phyloP scores from a whole-genome alignment of 2,888 invertebrate species.

The Caenorhabditis sulstoni region DNA sequence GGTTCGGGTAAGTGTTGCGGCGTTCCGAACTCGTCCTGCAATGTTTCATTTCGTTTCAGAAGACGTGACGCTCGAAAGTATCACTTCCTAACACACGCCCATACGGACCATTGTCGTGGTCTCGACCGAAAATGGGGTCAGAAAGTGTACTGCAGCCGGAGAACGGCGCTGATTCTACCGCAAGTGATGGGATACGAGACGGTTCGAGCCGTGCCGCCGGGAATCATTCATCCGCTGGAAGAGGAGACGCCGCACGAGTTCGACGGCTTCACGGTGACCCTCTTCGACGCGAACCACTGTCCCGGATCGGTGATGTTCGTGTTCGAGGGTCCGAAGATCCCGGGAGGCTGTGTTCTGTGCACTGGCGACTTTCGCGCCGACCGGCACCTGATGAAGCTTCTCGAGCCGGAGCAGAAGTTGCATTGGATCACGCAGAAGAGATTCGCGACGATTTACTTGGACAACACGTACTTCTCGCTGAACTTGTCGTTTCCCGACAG shows the following conservation, averaged over 20 bases:
- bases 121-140: conserved; percentile 6
- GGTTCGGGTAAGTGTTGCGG: conserved; percentile 15
- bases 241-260: conserved; percentile 4
- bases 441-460: conserved; percentile 30
- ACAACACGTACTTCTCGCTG: conserved; percentile 39
- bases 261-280: conserved; percentile 24
- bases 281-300: conserved; percentile 36
- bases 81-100: conserved; percentile 34
- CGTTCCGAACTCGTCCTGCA: too few species aligned
- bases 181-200: conserved; percentile 16
- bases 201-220: conserved; percentile 1
- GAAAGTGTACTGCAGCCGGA: conserved; percentile 27
- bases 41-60: conserved; percentile 26
- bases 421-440: background rate
- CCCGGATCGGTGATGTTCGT: conserved; percentile 45
- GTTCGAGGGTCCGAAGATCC: conserved; percentile 25
- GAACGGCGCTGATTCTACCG: conserved; percentile 25
- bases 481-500: conserved; percentile 12
- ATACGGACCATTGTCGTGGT: conserved; percentile 23
- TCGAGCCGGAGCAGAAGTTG: conserved; percentile 2
- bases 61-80: conserved; percentile 8
- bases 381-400: background rate
- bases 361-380: conserved; percentile 50
- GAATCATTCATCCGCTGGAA: conserved; percentile 5
- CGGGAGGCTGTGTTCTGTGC: conserved; percentile 20